These are phyloP conservation scores for Hormiphora californensis DNA, from an alignment of 37 sponge, comb jelly and placozoan genomes.

Conservation along the genomic window DNA sequence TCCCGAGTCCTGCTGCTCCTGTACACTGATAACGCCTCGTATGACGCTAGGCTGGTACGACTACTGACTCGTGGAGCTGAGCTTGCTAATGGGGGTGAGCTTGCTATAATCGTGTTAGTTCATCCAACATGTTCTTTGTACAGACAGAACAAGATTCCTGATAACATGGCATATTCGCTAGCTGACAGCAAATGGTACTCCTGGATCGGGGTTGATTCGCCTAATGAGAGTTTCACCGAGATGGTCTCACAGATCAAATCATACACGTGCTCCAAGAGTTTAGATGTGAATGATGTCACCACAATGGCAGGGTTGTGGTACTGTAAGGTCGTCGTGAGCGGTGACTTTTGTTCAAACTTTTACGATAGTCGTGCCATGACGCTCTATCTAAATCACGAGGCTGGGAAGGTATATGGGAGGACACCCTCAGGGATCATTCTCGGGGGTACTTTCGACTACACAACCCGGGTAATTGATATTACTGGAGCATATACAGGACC, in stretches of 20 bases:
- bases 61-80: conserved; percentile 22
- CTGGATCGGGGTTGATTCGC: conserved; percentile 27
- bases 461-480: not conserved
- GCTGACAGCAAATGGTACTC: conserved; percentile 44
- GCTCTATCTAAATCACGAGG: not conserved
- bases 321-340: conserved; percentile 35
- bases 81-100: conserved; percentile 29
- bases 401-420: not conserved
- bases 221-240: not conserved
- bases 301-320: conserved; percentile 7
- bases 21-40: conserved; percentile 28
- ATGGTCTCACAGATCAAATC: conserved; percentile 1
- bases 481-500: conserved; percentile 44
- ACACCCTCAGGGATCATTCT: conserved; percentile 1
- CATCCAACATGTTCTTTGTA: conserved; percentile 42
- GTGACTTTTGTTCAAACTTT: conserved; percentile 28
- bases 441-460: not conserved
- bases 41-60: conserved; percentile 1
- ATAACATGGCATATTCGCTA: conserved; percentile 49
- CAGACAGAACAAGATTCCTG: conserved; percentile 33
- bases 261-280: not conserved
- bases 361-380: conserved; percentile 34
- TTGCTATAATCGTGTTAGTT: conserved; percentile 4
- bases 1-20: conserved; percentile 20
- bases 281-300: not conserved